Conservation (phyloP, 2,797 vertebrate genomes). For the Cercopithecus petaurista region DNA sequence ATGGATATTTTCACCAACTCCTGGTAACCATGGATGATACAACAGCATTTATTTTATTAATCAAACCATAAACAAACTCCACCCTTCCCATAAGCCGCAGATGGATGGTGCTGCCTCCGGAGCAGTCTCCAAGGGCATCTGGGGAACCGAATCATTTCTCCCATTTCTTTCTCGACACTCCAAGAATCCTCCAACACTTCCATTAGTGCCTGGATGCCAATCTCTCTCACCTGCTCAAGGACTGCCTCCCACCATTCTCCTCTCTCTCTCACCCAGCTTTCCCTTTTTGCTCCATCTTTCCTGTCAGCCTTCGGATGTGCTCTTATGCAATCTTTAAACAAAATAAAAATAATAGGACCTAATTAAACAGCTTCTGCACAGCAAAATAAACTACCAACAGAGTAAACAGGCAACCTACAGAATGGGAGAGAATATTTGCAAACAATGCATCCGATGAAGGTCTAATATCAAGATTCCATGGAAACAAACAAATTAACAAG, state of each 20-base stretch:
- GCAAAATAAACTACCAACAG: background rate
- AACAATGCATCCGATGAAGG: background rate
- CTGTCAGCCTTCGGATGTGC: background rate
- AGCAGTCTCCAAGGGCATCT: background rate
- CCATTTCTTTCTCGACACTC: background rate
- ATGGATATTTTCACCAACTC: background rate
- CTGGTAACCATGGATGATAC: too few species aligned
- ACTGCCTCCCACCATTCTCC: too few species aligned
- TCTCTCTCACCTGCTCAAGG: fast-evolving
- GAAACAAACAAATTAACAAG: background rate
- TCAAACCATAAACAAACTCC: background rate
- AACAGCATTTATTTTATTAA: background rate
- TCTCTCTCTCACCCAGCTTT: background rate
- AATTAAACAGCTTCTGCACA: background rate
- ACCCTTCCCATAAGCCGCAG: background rate
- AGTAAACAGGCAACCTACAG: background rate
- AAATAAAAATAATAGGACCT: background rate
- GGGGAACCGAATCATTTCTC: background rate
- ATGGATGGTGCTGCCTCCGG: background rate
- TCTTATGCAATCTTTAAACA: too few species aligned
- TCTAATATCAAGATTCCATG: background rate
- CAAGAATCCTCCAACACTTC: background rate
- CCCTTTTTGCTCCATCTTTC: background rate
- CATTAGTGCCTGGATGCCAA: background rate
- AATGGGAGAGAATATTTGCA: background rate